phyloP scores from a whole-genome alignment of 2,797 vertebrate species.

The Bradypodion ventrale region DNA sequence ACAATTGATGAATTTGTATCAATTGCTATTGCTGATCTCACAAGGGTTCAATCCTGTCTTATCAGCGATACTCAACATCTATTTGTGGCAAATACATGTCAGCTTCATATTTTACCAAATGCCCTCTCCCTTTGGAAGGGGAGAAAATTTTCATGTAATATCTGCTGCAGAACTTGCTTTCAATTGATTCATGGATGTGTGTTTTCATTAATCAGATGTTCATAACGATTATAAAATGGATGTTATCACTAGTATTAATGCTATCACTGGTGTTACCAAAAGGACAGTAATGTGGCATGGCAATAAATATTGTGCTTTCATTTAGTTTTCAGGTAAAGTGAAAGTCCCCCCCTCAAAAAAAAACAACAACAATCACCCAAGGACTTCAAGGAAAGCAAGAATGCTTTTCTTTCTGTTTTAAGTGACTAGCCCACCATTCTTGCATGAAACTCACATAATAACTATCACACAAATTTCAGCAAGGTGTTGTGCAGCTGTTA shows the following conservation, averaged over 20 bases:
- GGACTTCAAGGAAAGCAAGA: background rate
- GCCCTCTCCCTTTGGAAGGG: too few species aligned
- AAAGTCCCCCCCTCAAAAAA: background rate
- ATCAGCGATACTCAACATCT: background rate
- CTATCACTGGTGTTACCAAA: background rate
- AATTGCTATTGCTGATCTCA: background rate
- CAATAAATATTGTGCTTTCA: too few species aligned
- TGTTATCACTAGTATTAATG: background rate
- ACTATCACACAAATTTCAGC: too few species aligned
- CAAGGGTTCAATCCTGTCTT: background rate
- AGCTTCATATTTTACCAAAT: too few species aligned
- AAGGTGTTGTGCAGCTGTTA: too few species aligned
- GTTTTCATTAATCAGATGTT: background rate
- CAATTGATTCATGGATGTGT: background rate
- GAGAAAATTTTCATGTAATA: too few species aligned
- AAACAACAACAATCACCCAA: too few species aligned
- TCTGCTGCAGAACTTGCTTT: background rate
- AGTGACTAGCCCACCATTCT: too few species aligned
- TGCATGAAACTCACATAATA: too few species aligned
- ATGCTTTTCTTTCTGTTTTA: too few species aligned
- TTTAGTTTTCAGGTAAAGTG: background rate
- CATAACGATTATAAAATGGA: background rate
- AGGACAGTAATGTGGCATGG: background rate
- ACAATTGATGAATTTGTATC: too few species aligned
- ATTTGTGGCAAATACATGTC: background rate